Evolutionary conservation across 92 coral and sea anemone species (phyloP).

Genomic region (Zoanthus gigantus): DNA sequence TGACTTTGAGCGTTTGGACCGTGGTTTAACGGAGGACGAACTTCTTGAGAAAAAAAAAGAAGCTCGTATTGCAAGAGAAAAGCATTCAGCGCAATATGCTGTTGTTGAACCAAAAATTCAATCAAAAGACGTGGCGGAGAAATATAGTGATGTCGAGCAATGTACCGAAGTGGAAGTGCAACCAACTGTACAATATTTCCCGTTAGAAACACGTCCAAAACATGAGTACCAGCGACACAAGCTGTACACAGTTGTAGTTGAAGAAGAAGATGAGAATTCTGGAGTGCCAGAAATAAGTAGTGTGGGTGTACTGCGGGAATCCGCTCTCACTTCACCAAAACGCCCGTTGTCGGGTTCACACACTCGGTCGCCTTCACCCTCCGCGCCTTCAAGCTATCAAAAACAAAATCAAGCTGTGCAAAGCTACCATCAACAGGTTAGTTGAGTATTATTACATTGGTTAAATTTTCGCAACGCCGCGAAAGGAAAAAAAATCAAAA

Average conservation of each 20-base stretch:
- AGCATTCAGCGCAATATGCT: slow-evolving; percentile 18
- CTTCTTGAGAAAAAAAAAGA: slow-evolving; percentile 31
- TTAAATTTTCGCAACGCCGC: neutral
- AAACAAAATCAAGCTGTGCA: neutral
- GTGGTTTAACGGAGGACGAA: slow-evolving; percentile 35
- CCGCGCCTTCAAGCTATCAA: slow-evolving; percentile 22
- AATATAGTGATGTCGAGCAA: neutral
- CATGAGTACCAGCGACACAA: slow-evolving; percentile 35
- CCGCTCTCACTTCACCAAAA: slow-evolving; percentile 19
- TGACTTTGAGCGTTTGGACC: slow-evolving; percentile 42
- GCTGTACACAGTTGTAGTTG: slow-evolving; percentile 30
- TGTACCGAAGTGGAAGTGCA: slow-evolving; percentile 14
- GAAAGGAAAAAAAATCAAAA: neutral
- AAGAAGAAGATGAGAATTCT: slow-evolving; percentile 27
- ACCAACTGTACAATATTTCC: slow-evolving; percentile 30
- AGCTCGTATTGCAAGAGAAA: slow-evolving; percentile 19
- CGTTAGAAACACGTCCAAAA: slow-evolving; percentile 26
- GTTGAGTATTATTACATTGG: neutral
- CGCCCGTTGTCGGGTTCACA: neutral
- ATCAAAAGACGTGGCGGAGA: slow-evolving; percentile 23
- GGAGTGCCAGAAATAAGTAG: slow-evolving; percentile 47
- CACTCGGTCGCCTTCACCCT: neutral
- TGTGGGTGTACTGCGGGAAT: slow-evolving; percentile 42
- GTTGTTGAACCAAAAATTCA: slow-evolving; percentile 22
- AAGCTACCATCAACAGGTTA: slow-evolving; percentile 13